Evolutionary conservation across 2,888 invertebrate species (phyloP), one percentile per base, ranked within the genome.

Genomic region (Leptinotarsa peninsularis): DNA sequence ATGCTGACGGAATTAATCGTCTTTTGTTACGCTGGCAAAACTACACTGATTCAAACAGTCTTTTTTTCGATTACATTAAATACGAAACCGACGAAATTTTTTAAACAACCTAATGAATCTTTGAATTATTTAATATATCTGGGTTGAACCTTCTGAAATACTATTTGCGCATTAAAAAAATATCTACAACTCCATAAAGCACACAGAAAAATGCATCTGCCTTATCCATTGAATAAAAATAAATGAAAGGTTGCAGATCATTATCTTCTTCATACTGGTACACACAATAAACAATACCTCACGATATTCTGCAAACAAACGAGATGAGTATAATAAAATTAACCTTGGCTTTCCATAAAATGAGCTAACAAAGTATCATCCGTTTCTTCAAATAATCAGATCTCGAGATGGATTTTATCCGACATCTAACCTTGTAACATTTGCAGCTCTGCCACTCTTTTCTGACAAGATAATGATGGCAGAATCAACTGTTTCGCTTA

Each of bases 221-320:
- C 54, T 71, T 72, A 69, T 68, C 56, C 70, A 75, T 74, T 68
- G 74, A 67, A 79, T 80, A 81, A 81, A 78, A 75, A 58, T 58
- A 80, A 81, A 80, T 81, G 81, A 81, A 80, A 81, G 81, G 79
- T 80, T 78, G 76, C 78, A 78, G 82, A 83, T 83, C 74, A 54
- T 79, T 82, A 83, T 83, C 83, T 73, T 49, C 73, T 76, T 80
- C 76, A 80, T 80, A 81, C 76, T 77, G 81, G 79, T 82, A 81
- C 79, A 79, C 77, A 82, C 82, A 81, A 82, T 81, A 83, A 83
- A 83, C 84, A 84, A 84, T 83, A 81, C 80, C 78, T 82, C 83
- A 83, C 83, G 82, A 82, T 78, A 76, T 80, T 80, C 79, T 77
- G 80, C 80, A 80, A 84, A 82, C 80, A 81, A 82, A 81, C 79